These are phyloP conservation scores for Microctenopoma lineatum DNA, from an alignment of 2,797 vertebrate species.

Conservation along the genomic window DNA sequence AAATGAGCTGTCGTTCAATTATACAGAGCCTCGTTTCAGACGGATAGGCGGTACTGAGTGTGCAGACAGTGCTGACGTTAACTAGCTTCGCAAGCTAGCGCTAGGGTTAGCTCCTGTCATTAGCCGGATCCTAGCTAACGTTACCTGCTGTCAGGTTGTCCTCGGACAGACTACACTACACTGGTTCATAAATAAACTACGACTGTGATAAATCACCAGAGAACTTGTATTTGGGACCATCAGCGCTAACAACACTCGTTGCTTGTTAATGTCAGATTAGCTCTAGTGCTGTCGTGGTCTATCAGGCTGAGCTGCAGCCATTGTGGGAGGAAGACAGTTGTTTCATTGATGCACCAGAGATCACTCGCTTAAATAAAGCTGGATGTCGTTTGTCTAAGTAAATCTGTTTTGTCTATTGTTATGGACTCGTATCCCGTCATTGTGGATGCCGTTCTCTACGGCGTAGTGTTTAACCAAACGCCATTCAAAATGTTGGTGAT, in stretches of 20 bases:
- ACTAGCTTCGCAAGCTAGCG: conserved; percentile 58
- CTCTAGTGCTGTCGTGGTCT: neutral
- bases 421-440: neutral
- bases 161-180: neutral
- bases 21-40: neutral
- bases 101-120: conserved; percentile 45
- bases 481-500: neutral
- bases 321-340: conserved; percentile 37
- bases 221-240: neutral
- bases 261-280: neutral
- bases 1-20: neutral
- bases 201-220: rapidly evolving
- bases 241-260: neutral
- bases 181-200: rapidly evolving
- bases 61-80: conserved; percentile 65
- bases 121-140: conserved; percentile 44
- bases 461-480: neutral
- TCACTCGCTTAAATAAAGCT: too few relatives aligned
- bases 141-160: conserved; percentile 52
- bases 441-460: neutral
- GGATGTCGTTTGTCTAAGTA: rapidly evolving
- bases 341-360: neutral
- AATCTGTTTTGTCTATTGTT: rapidly evolving
- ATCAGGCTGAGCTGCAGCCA: conserved; percentile 27
- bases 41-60: neutral